Evolutionary conservation across 2,113 vertebrate species (phyloP), one percentile per base, ranked within the genome.

Genomic region (Macrotus californicus): DNA sequence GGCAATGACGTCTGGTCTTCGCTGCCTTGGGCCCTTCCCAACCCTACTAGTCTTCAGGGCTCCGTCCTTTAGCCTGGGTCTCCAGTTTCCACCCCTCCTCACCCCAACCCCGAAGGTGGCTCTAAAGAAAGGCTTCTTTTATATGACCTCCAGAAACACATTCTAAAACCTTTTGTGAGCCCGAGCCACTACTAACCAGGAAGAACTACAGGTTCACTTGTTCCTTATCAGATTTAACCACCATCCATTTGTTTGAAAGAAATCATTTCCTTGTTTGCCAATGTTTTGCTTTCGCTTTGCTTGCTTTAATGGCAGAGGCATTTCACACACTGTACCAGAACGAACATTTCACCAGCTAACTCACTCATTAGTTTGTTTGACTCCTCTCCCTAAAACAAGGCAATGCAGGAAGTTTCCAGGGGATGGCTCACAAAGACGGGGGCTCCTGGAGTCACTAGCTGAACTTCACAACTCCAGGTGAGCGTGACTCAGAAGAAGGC

Each of bases 51-150:
- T 59, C 86, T 80, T 88, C 48, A 2, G 82, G 84, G 77, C n/a
- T 64, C 85, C 61, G 54, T 90, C 89, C 88, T 48, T 39, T n/a
- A 34, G 50, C 56, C 46, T 21, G 21, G 4, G 29, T 94, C 85
- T 86, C 76, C 22, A 69, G 11, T 56, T 77, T 43, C 77, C 85
- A 19, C 5, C 13, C 18, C 31, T 54, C 31, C 61, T 83, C 24
- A 50, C 29, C 54, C 39, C 80, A 54, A 24, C 9, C 52, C 34
- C 88, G 64, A 79, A 94, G 85, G n/a, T 94, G 56, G 34, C 61
- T 85, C 46, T 72, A 34, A 95, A 94, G 89, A 96, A 95, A 92
- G 43, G 34, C 48, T 54, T 82, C 82, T 83, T 94, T 94, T 82
- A 64, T 48, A 26, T 12, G 2, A 59, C 86, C 43, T 93, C 91